These are phyloP conservation scores for Agonopterix alstromeriana DNA, from an alignment of 2,888 invertebrate species.

Conservation along the genomic window DNA sequence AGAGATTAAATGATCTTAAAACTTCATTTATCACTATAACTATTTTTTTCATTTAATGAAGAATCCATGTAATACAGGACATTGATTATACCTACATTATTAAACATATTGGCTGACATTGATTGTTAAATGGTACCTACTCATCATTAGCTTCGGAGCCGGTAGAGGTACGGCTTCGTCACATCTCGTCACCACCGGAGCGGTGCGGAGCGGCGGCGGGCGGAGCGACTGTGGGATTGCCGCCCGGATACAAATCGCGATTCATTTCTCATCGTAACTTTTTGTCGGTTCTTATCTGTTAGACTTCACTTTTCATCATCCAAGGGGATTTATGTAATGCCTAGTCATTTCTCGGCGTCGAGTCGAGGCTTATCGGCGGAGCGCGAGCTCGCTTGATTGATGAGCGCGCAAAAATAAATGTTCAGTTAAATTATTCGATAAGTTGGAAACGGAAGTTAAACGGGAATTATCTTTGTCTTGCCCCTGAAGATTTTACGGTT, in stretches of 20 bases:
- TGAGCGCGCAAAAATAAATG: constrained; percentile 79
- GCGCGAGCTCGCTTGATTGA: constrained; percentile 75
- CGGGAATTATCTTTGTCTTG: constrained; percentile 78
- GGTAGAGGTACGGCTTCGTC: too few relatives aligned
- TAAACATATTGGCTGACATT: too few relatives aligned
- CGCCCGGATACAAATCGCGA: constrained; percentile 73
- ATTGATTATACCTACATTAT: too few relatives aligned
- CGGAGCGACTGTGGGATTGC: constrained; percentile 38
- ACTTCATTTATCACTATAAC: too few relatives aligned
- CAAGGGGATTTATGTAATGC: constrained; percentile 79
- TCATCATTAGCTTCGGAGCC: too few relatives aligned
- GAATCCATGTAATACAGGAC: too few relatives aligned
- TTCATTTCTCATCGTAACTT: constrained; percentile 79
- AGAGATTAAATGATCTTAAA: too few relatives aligned
- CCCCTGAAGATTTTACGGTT: constrained; percentile 71
- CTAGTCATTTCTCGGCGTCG: constrained; percentile 79
- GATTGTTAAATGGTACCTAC: too few relatives aligned
- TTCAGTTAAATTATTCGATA: constrained; percentile 79
- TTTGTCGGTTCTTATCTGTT: constrained; percentile 79
- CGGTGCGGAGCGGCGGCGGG: constrained; percentile 13
- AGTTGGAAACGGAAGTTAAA: constrained; percentile 78
- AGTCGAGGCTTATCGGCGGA: constrained; percentile 72
- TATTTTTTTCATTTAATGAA: too few relatives aligned
- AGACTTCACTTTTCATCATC: constrained; percentile 79
- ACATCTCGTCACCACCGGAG: neutral